Base-by-base conservation (phyloP, 1,140 invertebrate species). In the Trichoplusia ni region DNA sequence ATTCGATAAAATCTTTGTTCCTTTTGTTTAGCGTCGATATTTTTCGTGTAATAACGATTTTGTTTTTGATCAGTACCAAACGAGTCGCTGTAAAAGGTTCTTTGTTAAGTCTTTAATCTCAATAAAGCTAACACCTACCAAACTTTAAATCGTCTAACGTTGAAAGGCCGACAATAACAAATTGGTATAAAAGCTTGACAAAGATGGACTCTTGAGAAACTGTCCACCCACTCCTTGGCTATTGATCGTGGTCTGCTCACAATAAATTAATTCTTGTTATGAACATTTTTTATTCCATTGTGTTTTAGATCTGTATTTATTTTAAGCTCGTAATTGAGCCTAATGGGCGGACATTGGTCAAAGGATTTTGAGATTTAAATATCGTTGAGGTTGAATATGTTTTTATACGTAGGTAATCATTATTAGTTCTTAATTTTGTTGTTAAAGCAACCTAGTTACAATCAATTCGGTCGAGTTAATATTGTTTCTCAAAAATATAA, bases 241-340 rank as follows among this genome's bases (percentile, higher is more conserved):
- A 88, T 89, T 87, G 79, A 90, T 87, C 80, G 80, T 74, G 75
- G 82, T 69, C 71, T 63, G 67, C 73, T 82, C 62, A 85, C 79
- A 85, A 86, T 87, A 90, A 89, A 90, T 90, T 89, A 88, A 90
- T 83, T 84, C 86, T 79, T 85, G 82, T 87, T 87, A 89, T 86
- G 76, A 89, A 82, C 84, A 77, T 84, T 87, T 85, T 84, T 87
- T 84, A 84, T 79, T 59, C 74, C 60, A 87, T 88, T 90, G 82
- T 86, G 65, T 76, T 79, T 67, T 53, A 66, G 62, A 59, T 53
- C 58, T 64, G 77, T 82, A 81, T 84, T 86, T 86, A 86, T 83
- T 87, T 86, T 81, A 84, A 74, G 42, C 73, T 44, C 56, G 49
- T 82, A 77, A 81, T 81, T 77, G 71, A 74, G 75, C 60, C 72